Evolutionary conservation across 1,140 invertebrate genomes (phyloP), one percentile per base, ranked within the genome.

Genomic region (Leguminivora glycinivorella): DNA sequence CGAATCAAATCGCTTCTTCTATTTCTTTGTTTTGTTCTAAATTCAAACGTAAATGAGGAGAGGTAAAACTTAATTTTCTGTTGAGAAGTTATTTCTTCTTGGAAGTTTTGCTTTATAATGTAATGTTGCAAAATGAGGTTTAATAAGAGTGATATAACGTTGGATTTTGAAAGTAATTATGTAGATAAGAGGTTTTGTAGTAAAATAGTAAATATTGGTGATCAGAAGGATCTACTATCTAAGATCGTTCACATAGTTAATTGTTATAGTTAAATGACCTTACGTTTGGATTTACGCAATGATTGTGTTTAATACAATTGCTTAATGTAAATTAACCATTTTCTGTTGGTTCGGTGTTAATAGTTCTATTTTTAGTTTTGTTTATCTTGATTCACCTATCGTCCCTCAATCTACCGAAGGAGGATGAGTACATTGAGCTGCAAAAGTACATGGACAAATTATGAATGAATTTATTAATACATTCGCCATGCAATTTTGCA

Each of bases 201-300:
- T 22, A 22, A 10, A 22, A 22, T 52, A 22, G 47, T 22, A 52
- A 52, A 52, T 52, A 52, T 52, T 52, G 47, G 47, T 52, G 47
- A 52, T 52, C 47, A 52, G 47, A 52, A 52, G 47, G 47, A 52
- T 52, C 47, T 52, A 17, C 19, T 52, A 52, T 52, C 47, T 52
- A 52, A 52, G 47, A 52, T 52, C 47, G 19, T 52, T 52, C 47
- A 22, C 47, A 52, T 52, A 52, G 47, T 52, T 52, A 52, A 52
- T 52, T 52, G 47, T 52, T 52, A 52, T 52, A 52, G 47, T 52
- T 52, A 52, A 47, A 47, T 47, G 43, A 47, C 43, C 43, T 47
- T 47, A 47, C 17, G 43, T 52, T 19, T 52, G 47, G 47, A 52
- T 22, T 9, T 52, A 52, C 47, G 47, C 47, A 52, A 22, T 43